Base-by-base conservation (phyloP, 2,113 vertebrate species). In the Seriola dumerili region DNA sequence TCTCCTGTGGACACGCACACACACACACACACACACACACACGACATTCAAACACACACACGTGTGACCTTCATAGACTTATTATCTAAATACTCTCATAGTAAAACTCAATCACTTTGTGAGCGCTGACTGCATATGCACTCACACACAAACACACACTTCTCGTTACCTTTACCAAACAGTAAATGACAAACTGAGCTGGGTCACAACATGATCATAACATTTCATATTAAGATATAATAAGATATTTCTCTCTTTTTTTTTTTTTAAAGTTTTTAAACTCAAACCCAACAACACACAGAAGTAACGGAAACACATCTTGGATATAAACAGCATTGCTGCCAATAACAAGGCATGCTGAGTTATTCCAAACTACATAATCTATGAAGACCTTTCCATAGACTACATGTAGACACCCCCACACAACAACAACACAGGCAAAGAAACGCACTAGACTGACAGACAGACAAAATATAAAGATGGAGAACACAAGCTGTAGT, bases 21-120 rank as follows among this genome's bases (percentile, higher is more conserved):
- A 80, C 38, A 81, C 50, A 72, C 34, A 79, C 50, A 83, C 76
- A 85, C 76, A 80, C 38, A 81, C 50, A 72, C 34, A 79, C 50
- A 83, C 59, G 32, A 25, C 16, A 32, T 44, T 66, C 38, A 83
- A 42, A 80, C 10, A 73, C 23, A 71, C 36, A 73, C 83, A 61
- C 44, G 4, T 77, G 77, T 86, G 82, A 93, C 91, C 88, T 90
- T 90, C 81, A 86, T 64, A 81, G 55, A 83, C 21, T 19, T 55
- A 78, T 68, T 63, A 69, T 78, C 74, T 63, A 73, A 72, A 85
- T 38, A 66, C 32, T 70, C 11, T 52, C 25, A 77, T 58, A 62
- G 23, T 66, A 72, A 34, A 68, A 16, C 50, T 78, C 42, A 73
- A 23, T 84, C 42, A 32, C 23, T 69, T 36, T 16, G 25, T 59